Conservation (phyloP, 2,113 vertebrate species). For the human (Homo sapiens) region GRCh38 chr7:68973001-68973500, state of each 20-base stretch:
- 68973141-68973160: neutral
- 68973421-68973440: too few relatives aligned
- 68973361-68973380: too few relatives aligned
- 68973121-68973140: too few relatives aligned
- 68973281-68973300: neutral
- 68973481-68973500: too few relatives aligned
- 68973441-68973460: too few relatives aligned
- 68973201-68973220: neutral
- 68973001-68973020: neutral
- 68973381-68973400: too few relatives aligned
- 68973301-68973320: too few relatives aligned
- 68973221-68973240: neutral
- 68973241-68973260: neutral
- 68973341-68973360: too few relatives aligned
- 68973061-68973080: neutral
- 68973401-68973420: too few relatives aligned
- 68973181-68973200: neutral
- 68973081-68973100: neutral
- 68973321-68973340: too few relatives aligned
- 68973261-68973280: neutral
- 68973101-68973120: neutral
- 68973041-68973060: neutral
- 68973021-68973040: neutral
- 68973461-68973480: too few relatives aligned
- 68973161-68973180: neutral